These are phyloP conservation scores for Leguminivora glycinivorella DNA, from an alignment of 1,140 invertebrate species.

Conservation along the genomic window DNA sequence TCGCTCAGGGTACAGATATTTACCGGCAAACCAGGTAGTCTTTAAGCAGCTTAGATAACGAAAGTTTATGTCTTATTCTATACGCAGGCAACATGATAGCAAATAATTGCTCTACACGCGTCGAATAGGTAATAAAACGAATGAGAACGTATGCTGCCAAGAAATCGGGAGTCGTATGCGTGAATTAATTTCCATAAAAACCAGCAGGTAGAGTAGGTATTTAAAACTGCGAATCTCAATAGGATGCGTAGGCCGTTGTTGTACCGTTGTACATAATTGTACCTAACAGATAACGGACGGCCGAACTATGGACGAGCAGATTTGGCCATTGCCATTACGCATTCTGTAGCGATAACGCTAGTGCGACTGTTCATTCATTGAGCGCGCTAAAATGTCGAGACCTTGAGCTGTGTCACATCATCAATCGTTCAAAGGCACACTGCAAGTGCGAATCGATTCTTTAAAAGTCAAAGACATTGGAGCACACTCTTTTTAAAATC, in stretches of 20 bases:
- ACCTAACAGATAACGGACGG: constrained; percentile 19
- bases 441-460: too few species aligned
- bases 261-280: constrained; percentile 23
- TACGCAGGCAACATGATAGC: neutral
- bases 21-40: neutral
- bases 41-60: neutral
- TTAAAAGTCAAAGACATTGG: too few species aligned
- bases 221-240: constrained; percentile 9
- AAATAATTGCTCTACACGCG: neutral
- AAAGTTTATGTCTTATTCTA: neutral
- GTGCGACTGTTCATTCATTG: neutral
- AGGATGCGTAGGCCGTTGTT: constrained; percentile 14
- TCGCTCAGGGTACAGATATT: neutral
- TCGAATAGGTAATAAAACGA: neutral
- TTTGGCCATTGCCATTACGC: constrained; percentile 5
- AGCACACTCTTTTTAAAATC: too few species aligned
- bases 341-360: neutral
- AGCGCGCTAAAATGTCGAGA: neutral
- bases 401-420: neutral
- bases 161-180: neutral
- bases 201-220: neutral
- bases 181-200: neutral
- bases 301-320: constrained; percentile 9
- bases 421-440: too few species aligned
- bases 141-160: neutral